Evolutionary conservation across 2,113 vertebrate genomes (phyloP).

Genomic region (Lophotis ruficrista): DNA sequence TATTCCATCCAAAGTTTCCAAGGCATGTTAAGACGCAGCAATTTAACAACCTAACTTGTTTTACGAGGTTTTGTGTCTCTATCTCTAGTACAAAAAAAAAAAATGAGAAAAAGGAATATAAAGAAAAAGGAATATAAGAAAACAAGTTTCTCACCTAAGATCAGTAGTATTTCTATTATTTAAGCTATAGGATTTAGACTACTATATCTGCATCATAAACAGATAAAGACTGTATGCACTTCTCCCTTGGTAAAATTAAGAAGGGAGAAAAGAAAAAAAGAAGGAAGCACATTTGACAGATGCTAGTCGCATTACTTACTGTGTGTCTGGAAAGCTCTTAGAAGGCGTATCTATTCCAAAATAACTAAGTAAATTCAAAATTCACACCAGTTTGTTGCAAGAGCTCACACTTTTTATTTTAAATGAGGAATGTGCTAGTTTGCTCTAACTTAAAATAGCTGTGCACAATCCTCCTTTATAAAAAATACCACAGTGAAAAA

Average conservation of each 20-base stretch:
- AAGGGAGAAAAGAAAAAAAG: not conserved
- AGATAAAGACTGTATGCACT: not conserved
- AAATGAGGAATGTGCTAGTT: slow-evolving; percentile 15
- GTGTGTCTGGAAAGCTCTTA: not conserved
- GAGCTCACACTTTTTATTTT: slow-evolving; percentile 41
- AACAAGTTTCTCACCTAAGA: not conserved
- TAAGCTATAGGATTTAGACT: not conserved
- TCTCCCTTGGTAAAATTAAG: not conserved
- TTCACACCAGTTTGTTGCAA: slow-evolving; percentile 44
- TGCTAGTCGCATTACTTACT: slow-evolving; percentile 8
- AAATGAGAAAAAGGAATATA: not conserved
- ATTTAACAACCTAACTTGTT: not conserved
- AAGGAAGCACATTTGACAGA: not conserved
- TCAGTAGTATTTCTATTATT: not conserved
- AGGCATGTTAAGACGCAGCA: not conserved
- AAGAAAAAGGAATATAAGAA: not conserved
- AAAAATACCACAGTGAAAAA: not conserved
- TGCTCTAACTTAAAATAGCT: slow-evolving; percentile 19
- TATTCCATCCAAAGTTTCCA: not conserved
- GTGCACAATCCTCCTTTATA: not conserved
- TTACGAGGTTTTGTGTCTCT: not conserved
- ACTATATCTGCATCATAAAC: not conserved
- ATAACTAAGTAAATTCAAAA: slow-evolving; percentile 53
- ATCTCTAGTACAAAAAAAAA: not conserved
- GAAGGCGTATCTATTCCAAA: slow-evolving; percentile 2